Base-by-base conservation (phyloP, 2,888 invertebrate species). In the Dasysyrphus tricinctus region DNA sequence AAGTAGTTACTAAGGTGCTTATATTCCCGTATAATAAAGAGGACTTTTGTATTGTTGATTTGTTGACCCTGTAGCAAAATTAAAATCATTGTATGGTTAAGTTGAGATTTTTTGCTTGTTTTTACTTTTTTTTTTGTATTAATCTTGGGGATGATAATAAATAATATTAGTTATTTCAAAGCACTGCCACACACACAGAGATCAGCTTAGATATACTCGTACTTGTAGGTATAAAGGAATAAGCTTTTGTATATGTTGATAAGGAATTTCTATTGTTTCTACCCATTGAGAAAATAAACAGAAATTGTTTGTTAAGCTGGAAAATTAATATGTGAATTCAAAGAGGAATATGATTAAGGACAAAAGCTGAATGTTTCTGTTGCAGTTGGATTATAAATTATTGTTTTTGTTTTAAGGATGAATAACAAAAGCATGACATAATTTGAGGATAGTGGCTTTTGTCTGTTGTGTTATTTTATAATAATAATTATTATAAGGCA, bases 1-100 rank as follows among this genome's bases (percentile, higher is more conserved):
- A 59, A 49, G 47, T 16, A 57, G 57, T 57, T 69, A 69, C 57
- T 29, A 39, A 61, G 70, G 59, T 70, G 61, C 34, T 78, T 61
- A 3, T 37, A 54, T 44, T 63, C n/a, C 42, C 44, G 5, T 49
- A 72, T 61, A 78, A 72, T 72, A 54, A 42, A 63, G 54, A 61
- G 72, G 39, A 44, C 44, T 70, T n/a, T 61, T 61, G 8, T 42
- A 61, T 70, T 51, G 61, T 42, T 72, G 54, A 72, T 63, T 54
- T 63, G 51, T 54, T 72, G 61, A 56, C 51, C 70, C 61, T 54
- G 51, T 42, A 54, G 44, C 24, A 49, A 39, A 32, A 39, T 69
- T 24, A 14, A 61, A 61, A 51, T 61, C 51, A 6, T 51, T 65
- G n/a, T 39, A 19, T 12, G 42, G 49, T 54, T 39, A 54, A 39